Evolutionary conservation across 2,797 vertebrate genomes (phyloP).

Genomic region (Tarsius wallacei): DNA sequence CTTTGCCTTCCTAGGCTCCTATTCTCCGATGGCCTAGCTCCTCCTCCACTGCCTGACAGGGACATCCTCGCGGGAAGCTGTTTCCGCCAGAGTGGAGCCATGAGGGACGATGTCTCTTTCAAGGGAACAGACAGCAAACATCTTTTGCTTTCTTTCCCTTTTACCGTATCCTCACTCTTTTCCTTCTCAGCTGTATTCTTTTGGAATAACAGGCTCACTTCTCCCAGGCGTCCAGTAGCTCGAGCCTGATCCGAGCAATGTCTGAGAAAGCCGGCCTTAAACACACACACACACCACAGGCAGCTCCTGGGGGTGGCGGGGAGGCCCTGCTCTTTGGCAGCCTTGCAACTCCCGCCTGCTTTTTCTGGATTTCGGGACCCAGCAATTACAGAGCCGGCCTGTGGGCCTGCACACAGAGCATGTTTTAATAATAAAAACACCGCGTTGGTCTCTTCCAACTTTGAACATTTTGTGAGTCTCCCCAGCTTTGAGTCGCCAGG

Average conservation of each 20-base stretch:
- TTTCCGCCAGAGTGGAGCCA: neutral
- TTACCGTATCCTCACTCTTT: neutral
- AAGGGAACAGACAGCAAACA: neutral
- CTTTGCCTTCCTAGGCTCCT: conserved; percentile 2
- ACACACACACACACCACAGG: neutral
- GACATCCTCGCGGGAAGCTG: neutral
- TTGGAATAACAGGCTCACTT: conserved; percentile 20
- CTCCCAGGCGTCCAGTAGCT: neutral
- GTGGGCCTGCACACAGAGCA: conserved; percentile 60
- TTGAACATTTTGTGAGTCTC: conserved; percentile 42
- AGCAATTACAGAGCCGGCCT: conserved; percentile 40
- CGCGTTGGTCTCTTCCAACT: conserved; percentile 52
- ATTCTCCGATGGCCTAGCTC: neutral
- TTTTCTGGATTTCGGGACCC: conserved; percentile 59
- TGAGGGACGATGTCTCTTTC: conserved; percentile 26
- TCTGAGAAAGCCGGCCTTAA: conserved; percentile 48
- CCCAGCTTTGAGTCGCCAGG: conserved; percentile 34
- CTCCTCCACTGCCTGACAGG: neutral
- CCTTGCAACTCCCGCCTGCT: neutral
- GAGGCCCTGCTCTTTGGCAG: conserved; percentile 64
- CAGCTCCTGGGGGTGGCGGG: conserved; percentile 58
- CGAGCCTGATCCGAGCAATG: neutral
- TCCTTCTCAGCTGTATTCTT: conserved; percentile 27
- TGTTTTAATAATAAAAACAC: conserved; percentile 65
- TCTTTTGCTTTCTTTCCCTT: conserved; percentile 56